Evolutionary conservation across 1,140 invertebrate genomes (phyloP).

Genomic region (Probaryconus sp.): DNA sequence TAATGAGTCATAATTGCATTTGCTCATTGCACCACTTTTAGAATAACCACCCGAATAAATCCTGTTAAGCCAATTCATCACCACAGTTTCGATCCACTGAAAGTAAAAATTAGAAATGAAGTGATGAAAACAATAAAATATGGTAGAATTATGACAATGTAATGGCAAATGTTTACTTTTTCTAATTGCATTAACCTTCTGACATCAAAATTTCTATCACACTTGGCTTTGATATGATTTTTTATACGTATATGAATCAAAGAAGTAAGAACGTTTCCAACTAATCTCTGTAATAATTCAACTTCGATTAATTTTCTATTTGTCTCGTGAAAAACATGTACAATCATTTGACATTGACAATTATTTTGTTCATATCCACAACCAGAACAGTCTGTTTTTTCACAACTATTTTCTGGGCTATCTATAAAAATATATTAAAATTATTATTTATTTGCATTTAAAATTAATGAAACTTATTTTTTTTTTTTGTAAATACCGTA

Average conservation of each 20-base stretch:
- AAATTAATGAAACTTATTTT: constrained; percentile 29
- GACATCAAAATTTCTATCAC: constrained; percentile 90
- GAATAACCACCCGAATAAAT: constrained; percentile 81
- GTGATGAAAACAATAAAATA: constrained; percentile 42
- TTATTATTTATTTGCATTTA: constrained; percentile 11
- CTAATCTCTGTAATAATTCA: constrained; percentile 87
- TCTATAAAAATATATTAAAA: constrained; percentile 64
- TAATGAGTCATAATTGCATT: constrained; percentile 80
- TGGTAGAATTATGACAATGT: not conserved
- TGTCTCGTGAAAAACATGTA: constrained; percentile 87
- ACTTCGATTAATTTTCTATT: constrained; percentile 86
- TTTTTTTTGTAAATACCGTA: too few relatives aligned
- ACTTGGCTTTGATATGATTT: constrained; percentile 87
- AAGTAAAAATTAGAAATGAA: constrained; percentile 24
- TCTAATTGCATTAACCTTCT: constrained; percentile 86
- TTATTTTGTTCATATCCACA: constrained; percentile 84
- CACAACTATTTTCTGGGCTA: constrained; percentile 79
- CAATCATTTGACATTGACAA: constrained; percentile 87
- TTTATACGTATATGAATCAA: constrained; percentile 90
- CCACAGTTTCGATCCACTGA: constrained; percentile 61
- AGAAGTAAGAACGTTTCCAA: constrained; percentile 88
- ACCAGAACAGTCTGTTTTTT: constrained; percentile 81
- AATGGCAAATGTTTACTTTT: constrained; percentile 75
- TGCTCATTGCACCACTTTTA: constrained; percentile 77
- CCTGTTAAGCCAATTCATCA: constrained; percentile 54